Evolutionary conservation across 2,797 vertebrate genomes (phyloP), one percentile per base, ranked within the genome.

Genomic region (Sebastes umbrosus): DNA sequence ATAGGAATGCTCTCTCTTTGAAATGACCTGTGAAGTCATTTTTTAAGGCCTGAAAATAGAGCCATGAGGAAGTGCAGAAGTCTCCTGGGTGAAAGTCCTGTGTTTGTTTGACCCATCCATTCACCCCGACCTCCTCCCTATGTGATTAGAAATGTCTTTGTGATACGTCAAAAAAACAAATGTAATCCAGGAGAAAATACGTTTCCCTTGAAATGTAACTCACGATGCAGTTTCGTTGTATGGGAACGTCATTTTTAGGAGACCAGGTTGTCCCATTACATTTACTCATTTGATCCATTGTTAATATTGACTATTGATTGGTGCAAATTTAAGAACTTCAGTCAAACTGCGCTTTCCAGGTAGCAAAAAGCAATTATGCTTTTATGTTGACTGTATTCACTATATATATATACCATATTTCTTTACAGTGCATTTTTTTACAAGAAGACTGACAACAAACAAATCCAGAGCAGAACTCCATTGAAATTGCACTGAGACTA

Each of bases 401-500:
- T 43, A 16, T 16, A 43, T 39, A 39, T 43, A 43, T 43, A 43
- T 43, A 43, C 14, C 39, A 43, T 43, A 43, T 27, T 25, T 34
- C 46, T 64, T 75, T 29, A 64, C 0, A 27, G 14, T 62, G 46
- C 16, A 10, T 50, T 75, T 75, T 79, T 75, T 32, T 32, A 50
- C 24, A 76, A 67, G 62, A 69, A 22, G 36, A 46, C 3, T 0
- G 14, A 63, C 14, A 54, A 68, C 29, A 58, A 43, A 76, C 13
- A 73, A 50, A 64, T n/a, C 54, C 10, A 63, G 9, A 83, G 34
- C 5, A 62, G 39, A 59, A 77, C 36, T 68, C 66, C 16, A 25
- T 0, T 71, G 77, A 73, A 76, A 79, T 52, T 69, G 4, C 75
- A 83, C 27, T 50, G 29, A 55, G 60, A 79, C 39, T 11, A 32